Evolutionary conservation across 2,888 invertebrate species (phyloP), one percentile per base, ranked within the genome.

Genomic region (Corythucha ciliata): DNA sequence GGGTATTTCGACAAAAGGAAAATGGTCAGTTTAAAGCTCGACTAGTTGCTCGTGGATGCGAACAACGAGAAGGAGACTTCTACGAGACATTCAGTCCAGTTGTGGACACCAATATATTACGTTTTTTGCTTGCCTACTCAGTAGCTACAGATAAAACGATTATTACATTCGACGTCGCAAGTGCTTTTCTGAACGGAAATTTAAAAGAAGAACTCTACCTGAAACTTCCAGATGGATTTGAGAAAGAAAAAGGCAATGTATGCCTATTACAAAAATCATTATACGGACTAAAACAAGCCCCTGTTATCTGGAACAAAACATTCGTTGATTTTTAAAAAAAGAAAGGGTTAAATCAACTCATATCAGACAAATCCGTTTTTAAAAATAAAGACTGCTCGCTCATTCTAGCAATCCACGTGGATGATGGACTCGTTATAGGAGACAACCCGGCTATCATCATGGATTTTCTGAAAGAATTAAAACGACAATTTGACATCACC

Each of bases 151-250:
- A 40, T 10, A 33, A 45, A 26, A 22, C 7, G 4, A 33, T 52
- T 8, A 48, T 42, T 21, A 18, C 21, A 12, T 57, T 58, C 51
- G 58, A 58, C 20, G 53, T 58, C 5, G 36, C 40, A 10, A 57
- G 44, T 7, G 56, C 53, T 12, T 58, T 58, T 44, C 27, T 58
- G n/a, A 37, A 58, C 41, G 58, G 57, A 16, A 12, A 40, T 16
- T 20, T 55, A 8, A 10, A 22, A 20, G 52, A 57, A 32, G 44
- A 51, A 20, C 5, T 56, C 2, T 56, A 48, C 45, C 47, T 57
- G 55, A 33, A 33, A 21, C 27, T 57, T 20, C 55, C 57, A 24
- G 50, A 56, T 36, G 52, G 49, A 10, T 55, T 49, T 48, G 47
- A 48, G n/a, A 39, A 54, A 36, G 18, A 46, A n/a, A 16, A 18